Conservation (phyloP, 2,797 vertebrate genomes). For the Rhinatrema bivittatum region DNA sequence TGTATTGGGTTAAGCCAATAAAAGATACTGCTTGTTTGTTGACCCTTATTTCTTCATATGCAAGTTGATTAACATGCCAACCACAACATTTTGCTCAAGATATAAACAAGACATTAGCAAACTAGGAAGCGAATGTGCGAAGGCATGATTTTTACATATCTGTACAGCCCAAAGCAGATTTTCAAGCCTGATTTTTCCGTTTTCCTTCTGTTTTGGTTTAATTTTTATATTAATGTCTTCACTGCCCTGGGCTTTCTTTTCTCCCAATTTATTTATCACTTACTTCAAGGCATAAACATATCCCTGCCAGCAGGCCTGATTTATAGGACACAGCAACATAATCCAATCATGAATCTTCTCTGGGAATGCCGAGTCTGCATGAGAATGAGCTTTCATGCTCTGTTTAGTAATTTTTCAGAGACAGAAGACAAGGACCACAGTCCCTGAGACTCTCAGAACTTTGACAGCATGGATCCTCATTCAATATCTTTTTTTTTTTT, state of each 20-base stretch:
- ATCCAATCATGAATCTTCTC: slow-evolving; percentile 54
- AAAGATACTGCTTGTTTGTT: too few relatives aligned
- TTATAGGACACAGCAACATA: slow-evolving; percentile 48
- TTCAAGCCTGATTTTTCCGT: slow-evolving; percentile 27
- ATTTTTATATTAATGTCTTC: slow-evolving; percentile 46
- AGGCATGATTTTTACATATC: too few relatives aligned
- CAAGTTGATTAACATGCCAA: too few relatives aligned
- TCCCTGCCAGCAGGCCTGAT: slow-evolving; percentile 50
- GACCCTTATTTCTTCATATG: too few relatives aligned
- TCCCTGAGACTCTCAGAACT: slow-evolving; percentile 23
- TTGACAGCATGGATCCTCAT: too few relatives aligned
- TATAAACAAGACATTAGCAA: too few relatives aligned
- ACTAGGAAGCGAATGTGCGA: too few relatives aligned
- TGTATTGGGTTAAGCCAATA: too few relatives aligned
- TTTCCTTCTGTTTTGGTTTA: slow-evolving; percentile 20
- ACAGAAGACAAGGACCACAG: slow-evolving; percentile 28
- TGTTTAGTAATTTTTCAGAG: slow-evolving; percentile 28
- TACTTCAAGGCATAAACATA: slow-evolving; percentile 48
- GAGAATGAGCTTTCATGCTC: slow-evolving; percentile 24
- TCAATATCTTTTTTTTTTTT: too few relatives aligned
- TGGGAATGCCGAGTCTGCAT: slow-evolving; percentile 31
- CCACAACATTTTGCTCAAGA: too few relatives aligned
- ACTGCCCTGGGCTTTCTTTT: slow-evolving; percentile 26
- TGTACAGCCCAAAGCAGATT: slow-evolving; percentile 9
- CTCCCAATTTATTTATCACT: slow-evolving; percentile 53